Base-by-base conservation (phyloP, 2,888 invertebrate species). In the Acleris emargana region DNA sequence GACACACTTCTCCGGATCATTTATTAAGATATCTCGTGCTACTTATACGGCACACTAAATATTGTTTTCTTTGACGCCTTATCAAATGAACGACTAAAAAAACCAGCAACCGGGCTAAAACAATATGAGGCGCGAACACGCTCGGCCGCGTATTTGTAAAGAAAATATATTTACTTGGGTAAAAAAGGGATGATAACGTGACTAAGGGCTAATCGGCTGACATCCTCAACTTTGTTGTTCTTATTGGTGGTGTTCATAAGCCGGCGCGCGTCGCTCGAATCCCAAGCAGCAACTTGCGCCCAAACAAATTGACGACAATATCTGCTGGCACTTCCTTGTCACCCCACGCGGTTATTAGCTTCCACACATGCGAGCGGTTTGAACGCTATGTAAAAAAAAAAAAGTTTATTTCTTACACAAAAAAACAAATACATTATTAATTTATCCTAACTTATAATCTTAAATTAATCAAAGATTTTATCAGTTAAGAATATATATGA, bases 261-360 rank as follows among this genome's bases (percentile, higher is more conserved):
- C 78, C 79, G 74, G 77, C 80, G 84, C 74, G 82, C 86, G 87
- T 78, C 78, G 74, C 73, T 77, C 82, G 91, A 83, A 90, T 91
- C 82, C 81, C 84, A 89, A 91, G 81, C 84, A 88, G 89, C 76
- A 78, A 82, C 81, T 82, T 79, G 77, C 76, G 77, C 78, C 79
- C 77, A 81, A 89, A 89, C 89, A 90, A 90, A 90, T 90, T 90
- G 90, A 87, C 82, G 83, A 84, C 89, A 88, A 88, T 88, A 89
- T 90, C 82, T 86, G 86, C 80, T 86, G 87, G 82, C 87, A 85
- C 86, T 78, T 81, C 78, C 76, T 82, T 86, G 88, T 87, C 89
- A 85, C 82, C 79, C 81, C 72, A 71, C 64, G 74, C 75, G 73
- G 84, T 88, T 89, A 89, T 89, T 88, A 85, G 82, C 80, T 76